A percentile compares a stretch with the other conserved stretches of the same genome.
These are phyloP conservation scores for Cynoglossus semilaevis DNA, from an alignment of 2,113 vertebrate species.

Conservation along the genomic window DNA sequence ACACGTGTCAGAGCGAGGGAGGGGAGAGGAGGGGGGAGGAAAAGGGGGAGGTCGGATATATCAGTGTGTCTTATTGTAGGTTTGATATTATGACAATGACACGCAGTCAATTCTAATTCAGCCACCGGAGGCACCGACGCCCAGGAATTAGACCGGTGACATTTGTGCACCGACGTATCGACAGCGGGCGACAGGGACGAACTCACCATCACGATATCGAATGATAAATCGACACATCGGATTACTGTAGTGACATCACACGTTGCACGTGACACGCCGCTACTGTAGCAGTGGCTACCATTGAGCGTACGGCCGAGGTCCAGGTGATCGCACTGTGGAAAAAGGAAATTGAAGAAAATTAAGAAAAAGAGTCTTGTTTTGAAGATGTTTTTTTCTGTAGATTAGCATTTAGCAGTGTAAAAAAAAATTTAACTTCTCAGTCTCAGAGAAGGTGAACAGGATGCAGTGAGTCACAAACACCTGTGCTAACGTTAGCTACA, in stretches of 20 bases:
- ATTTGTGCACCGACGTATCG: constrained; percentile 41
- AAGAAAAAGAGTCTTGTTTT: too few species aligned
- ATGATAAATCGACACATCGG: constrained; percentile 4
- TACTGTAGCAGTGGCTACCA: not conserved
- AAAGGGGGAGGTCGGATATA: constrained; percentile 14
- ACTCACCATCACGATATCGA: not conserved
- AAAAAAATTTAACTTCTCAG: too few species aligned
- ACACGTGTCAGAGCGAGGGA: constrained; percentile 31
- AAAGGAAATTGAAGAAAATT: too few species aligned
- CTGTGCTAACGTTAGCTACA: too few species aligned
- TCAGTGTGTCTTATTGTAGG: constrained; percentile 65
- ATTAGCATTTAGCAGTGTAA: too few species aligned
- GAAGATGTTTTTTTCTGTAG: too few species aligned
- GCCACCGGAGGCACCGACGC: constrained; percentile 18
- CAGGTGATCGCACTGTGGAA: too few species aligned
- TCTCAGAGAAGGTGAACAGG: too few species aligned
- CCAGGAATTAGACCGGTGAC: constrained; percentile 50
- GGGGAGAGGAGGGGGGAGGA: constrained; percentile 5
- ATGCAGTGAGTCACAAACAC: too few species aligned
- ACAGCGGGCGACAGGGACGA: constrained; percentile 11
- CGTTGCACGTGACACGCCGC: not conserved
- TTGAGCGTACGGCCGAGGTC: too few species aligned
- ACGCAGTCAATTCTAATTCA: constrained; percentile 53
- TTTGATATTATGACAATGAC: constrained; percentile 66
- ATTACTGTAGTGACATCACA: not conserved